phyloP scores from a whole-genome alignment of 2,113 vertebrate species.

The Silurus glanis region DNA sequence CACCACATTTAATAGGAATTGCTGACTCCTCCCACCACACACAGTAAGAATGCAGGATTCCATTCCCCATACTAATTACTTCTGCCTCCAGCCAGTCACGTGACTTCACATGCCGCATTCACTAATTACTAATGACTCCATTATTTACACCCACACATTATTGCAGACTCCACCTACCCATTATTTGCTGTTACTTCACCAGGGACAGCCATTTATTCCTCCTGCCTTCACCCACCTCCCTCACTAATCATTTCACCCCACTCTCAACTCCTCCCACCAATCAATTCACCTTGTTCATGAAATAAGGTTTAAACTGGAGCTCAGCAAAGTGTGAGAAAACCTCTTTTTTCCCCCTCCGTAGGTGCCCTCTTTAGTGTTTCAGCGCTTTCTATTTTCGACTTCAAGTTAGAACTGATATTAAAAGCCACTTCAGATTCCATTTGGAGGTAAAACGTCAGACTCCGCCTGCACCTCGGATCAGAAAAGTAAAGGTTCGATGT shows the following conservation, averaged over 20 bases:
- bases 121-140: too few relatives aligned
- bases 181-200: too few relatives aligned
- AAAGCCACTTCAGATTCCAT: background rate
- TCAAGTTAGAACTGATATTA: background rate
- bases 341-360: background rate
- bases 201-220: too few relatives aligned
- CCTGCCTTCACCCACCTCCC: too few relatives aligned
- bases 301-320: background rate
- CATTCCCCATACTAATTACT: too few relatives aligned
- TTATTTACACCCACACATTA: too few relatives aligned
- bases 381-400: background rate
- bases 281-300: background rate
- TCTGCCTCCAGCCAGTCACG: too few relatives aligned
- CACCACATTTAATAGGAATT: background rate
- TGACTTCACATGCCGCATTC: too few relatives aligned
- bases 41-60: background rate
- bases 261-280: background rate
- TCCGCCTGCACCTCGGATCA: background rate
- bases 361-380: background rate
- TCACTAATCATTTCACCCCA: too few relatives aligned
- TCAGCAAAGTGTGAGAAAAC: background rate
- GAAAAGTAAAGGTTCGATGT: background rate
- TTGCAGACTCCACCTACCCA: too few relatives aligned
- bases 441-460: slow-evolving; percentile 1
- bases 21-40: background rate